These are phyloP conservation scores for Pantherophis guttatus DNA, from an alignment of 2,113 vertebrate genomes.

Conservation along the genomic window DNA sequence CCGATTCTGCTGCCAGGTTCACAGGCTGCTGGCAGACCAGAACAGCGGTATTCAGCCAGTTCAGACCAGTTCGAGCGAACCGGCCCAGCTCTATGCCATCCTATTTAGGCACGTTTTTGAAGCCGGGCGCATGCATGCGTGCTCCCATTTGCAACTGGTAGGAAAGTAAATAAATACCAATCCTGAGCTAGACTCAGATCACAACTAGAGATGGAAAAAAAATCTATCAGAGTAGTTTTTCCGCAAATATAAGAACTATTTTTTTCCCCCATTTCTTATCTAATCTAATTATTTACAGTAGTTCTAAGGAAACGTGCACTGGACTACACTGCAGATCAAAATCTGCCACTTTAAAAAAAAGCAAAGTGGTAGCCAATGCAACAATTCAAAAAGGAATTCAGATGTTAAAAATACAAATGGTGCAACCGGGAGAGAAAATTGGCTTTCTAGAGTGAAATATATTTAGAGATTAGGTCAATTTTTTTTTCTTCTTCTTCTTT, in stretches of 20 bases:
- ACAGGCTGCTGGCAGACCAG: too few relatives aligned
- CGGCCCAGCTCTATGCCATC: too few relatives aligned
- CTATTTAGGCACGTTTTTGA: too few relatives aligned
- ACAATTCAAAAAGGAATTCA: background rate
- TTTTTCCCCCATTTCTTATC: background rate
- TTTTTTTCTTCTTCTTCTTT: background rate
- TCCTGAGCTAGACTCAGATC: background rate
- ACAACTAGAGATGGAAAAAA: background rate
- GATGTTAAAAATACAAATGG: background rate
- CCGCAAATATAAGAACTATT: background rate
- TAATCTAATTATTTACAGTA: background rate
- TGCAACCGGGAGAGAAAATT: background rate
- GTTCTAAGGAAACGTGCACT: background rate
- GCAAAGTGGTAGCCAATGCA: background rate
- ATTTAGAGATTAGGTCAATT: background rate
- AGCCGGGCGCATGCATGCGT: too few relatives aligned
- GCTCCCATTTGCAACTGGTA: too few relatives aligned
- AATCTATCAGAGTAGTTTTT: background rate
- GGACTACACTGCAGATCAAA: background rate
- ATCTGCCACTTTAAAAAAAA: background rate
- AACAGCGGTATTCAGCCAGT: too few relatives aligned
- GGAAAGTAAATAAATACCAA: too few relatives aligned
- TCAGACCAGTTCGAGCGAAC: too few relatives aligned
- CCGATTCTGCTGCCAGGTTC: too few relatives aligned
- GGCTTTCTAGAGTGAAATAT: background rate